These are phyloP conservation scores for Graptemys geographica DNA, from an alignment of 2,797 vertebrate genomes.

Conservation along the genomic window DNA sequence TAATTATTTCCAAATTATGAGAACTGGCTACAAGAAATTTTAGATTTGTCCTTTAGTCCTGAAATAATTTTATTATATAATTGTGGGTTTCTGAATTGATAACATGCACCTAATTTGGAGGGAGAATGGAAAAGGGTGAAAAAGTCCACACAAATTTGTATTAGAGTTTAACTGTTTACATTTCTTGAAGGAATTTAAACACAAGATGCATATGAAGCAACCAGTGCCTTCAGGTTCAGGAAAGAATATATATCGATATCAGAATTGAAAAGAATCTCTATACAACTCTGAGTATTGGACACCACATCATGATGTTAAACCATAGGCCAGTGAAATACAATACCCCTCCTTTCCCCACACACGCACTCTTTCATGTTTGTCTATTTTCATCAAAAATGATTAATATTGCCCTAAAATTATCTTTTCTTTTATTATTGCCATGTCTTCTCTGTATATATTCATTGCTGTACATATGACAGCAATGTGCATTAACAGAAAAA, in stretches of 20 bases:
- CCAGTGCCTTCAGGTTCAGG: background rate
- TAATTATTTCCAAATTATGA: constrained; percentile 25
- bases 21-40: constrained; percentile 3
- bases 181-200: background rate
- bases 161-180: background rate
- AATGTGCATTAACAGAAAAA: background rate
- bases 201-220: background rate
- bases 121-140: background rate
- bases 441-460: background rate
- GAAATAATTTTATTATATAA: constrained; percentile 7
- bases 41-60: background rate
- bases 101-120: background rate
- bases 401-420: background rate
- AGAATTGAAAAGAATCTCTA: background rate
- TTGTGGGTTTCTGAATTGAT: constrained; percentile 36
- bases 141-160: rapidly evolving
- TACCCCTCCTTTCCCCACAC: background rate
- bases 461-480: background rate
- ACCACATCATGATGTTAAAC: background rate
- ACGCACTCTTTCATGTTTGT: background rate
- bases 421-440: background rate
- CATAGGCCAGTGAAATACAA: background rate
- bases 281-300: background rate
- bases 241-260: background rate
- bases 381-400: background rate